A percentile compares a stretch with the other conserved stretches of the same genome.
Conservation (phyloP, 2,113 vertebrate genomes). For the Hoplias malabaricus region DNA sequence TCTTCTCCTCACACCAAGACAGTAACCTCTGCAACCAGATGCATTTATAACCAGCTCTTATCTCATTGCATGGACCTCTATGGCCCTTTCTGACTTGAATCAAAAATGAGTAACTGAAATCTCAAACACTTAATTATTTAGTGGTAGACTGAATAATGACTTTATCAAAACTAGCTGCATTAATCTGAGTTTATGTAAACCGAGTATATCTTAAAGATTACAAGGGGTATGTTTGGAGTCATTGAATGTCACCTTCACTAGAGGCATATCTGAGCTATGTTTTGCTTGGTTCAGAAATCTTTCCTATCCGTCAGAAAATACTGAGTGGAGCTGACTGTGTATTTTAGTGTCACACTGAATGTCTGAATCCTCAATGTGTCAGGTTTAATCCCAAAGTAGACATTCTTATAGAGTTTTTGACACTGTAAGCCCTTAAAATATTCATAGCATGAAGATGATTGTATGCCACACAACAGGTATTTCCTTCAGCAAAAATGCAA, state of each 20-base stretch:
- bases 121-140: not conserved
- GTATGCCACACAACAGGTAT: no score
- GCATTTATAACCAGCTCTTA: not conserved
- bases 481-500: no score
- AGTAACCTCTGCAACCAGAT: not conserved
- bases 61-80: not conserved
- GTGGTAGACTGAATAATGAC: not conserved
- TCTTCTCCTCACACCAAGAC: not conserved
- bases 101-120: not conserved
- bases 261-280: not conserved
- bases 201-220: constrained; percentile 23
- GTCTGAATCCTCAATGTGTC: no score
- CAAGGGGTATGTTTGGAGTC: not conserved
- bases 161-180: constrained; percentile 10
- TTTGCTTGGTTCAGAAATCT: no score
- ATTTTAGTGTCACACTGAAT: not conserved
- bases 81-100: not conserved
- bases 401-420: no score
- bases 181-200: not conserved
- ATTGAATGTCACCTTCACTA: constrained; percentile 23
- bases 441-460: no score
- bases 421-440: no score
- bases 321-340: no score
- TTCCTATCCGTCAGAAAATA: no score
- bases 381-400: no score